Base-by-base conservation (phyloP, 2,888 invertebrate genomes). In the Callyntrura sp. region DNA sequence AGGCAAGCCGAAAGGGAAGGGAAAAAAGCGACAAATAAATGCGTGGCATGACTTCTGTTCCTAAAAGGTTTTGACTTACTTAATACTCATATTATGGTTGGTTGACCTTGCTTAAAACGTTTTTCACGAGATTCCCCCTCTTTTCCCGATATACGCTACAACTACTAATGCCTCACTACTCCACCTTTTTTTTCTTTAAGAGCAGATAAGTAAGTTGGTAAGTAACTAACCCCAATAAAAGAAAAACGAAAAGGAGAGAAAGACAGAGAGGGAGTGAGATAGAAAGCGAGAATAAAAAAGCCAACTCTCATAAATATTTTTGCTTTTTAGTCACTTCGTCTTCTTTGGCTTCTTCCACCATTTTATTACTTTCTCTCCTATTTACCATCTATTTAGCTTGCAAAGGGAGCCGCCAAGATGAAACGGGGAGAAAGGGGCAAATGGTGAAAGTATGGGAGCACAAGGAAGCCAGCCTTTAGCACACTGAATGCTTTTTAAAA, bases 81-180 rank as follows among this genome's bases (percentile, higher is more conserved):
- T 87, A 87, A 81, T 79, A 81, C 87, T 81, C 62, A 87, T 87
- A 79, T 62, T 87, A 87, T 81, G 87, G 81, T 87, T 87, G 70
- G 87, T 68, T 87, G 81, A 87, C 81, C 87, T 81, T 87, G 51
- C 79, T 57, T 85, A 85, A 85, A 85, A 68, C 51, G 78, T 57
- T 55, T 78, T 78, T 55, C 35, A 14, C 17, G 12, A 23, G 2
- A 70, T 84, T 35, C 25, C 70, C 28, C 55, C 57, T 43, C 3
- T 28, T 25, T 48, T 48, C 23, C 48, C 17, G 35, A 35, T 35
- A 35, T 6, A 6, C 9, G 8, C 23, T 17, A 17, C 62, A 20
- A 62, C 17, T 20, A 8, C 23, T 45, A 62, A 20, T 68, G n/a
- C 25, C 14, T 28, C 43, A 43, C 28, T 35, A 35, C 73, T 73